Evolutionary conservation across 2,888 invertebrate genomes (phyloP), one percentile per base, ranked within the genome.

Genomic region (Drosophila nr. perissopoda): DNA sequence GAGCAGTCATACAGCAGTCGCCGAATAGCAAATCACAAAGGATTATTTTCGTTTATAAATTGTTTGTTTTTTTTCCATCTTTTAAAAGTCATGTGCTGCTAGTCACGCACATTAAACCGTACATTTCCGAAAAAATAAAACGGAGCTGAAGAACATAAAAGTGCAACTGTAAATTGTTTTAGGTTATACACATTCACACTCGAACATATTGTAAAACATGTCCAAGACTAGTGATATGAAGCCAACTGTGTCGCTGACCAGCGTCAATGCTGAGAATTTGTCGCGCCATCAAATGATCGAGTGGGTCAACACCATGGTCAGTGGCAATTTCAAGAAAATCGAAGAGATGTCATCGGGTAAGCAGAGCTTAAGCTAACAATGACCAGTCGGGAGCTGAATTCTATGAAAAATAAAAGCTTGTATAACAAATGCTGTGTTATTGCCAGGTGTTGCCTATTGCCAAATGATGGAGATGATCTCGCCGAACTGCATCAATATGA

Each of bases 401-500:
- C 13, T 13, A 21, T 21, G 40, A 42, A 31, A 8, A 13, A 4
- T n/a, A 52, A 25, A 25, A 29, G 7, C 3, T 18, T 40, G 16
- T 29, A 42, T 42, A 11, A 21, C 11, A 42, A 21, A 11, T 21
- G 11, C 21, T 42, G 25, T 29, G 10, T 13, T 29, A 49, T n/a
- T n/a, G 8, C 8, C 29, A 93, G 99, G 99, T 74, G 98, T 99
- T 60, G 99, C 99, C 4, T 99, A 99, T 93, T 99, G 99, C 92
- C 99, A 99, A 93, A 98, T 99, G 92, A 99, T 99, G 98, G 99
- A 99, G 92, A 97, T 99, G 96, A 95, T 99, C 21, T 99, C 99
- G 93, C 97, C 98, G 42, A 95, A 95, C 82, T 96, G 96, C 92
- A 96, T 97, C 53, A 96, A 96, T 59, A 94, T 99, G 93, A 99